Base-by-base conservation (phyloP, 2,888 invertebrate species). In the Eilema caniola region DNA sequence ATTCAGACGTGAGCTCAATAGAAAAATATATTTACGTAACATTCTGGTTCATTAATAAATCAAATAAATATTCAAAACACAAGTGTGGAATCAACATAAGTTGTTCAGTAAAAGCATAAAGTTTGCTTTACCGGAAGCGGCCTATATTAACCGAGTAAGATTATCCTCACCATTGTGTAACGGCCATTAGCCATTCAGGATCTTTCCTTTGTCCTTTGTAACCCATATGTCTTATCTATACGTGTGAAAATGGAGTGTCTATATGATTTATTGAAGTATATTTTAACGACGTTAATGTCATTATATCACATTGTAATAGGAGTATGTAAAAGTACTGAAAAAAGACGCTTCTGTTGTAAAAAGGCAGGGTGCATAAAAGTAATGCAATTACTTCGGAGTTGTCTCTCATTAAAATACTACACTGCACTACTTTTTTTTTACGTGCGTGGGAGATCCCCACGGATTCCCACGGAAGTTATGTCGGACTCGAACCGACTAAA, bases 121-220 rank as follows among this genome's bases (percentile, higher is more conserved):
- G 76, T 84, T 84, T 83, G 76, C 81, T 85, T 84, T 74, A 82
- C 74, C 75, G 79, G 74, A 83, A 77, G 78, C 83, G 77, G 83
- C 88, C 86, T 88, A 88, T 89, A 89, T 89, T 88, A 89, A 85
- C 80, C 82, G 80, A 82, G 83, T 84, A 70, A 88, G 87, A 89
- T 88, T 85, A 88, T 84, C 76, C 81, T 69, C 47, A 69, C 77
- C 76, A 82, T 88, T 87, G 85, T 86, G 79, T 76, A 82, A 76
- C 75, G 76, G 76, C 78, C 81, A 85, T 86, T 85, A 86, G 77
- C 78, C 67, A 80, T 73, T 73, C 62, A 72, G 71, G 72, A 67
- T 65, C 67, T 67, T 66, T 62, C 76, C 70, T 78, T 78, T 80
- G 79, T 80, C 79, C 76, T 77, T 71, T 72, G 67, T 68, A 61